Evolutionary conservation across 1,140 invertebrate species (phyloP).

Genomic region (Aphidius ervi): DNA sequence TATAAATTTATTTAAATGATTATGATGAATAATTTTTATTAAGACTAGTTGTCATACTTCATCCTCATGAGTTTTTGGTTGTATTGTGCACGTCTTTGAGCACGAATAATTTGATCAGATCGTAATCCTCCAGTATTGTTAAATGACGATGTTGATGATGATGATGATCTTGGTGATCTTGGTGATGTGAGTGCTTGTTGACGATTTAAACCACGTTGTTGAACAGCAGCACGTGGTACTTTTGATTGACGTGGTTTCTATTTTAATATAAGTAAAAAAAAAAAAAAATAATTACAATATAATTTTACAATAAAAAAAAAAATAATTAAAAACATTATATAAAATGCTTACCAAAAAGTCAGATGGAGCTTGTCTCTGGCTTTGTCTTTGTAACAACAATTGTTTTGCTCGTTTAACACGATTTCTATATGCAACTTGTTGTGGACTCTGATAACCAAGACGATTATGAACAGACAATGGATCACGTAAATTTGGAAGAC

Average conservation of each 20-base stretch:
- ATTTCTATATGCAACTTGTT: conserved; percentile 48
- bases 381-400: conserved; percentile 41
- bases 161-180: conserved; percentile 20
- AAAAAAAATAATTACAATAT: not conserved
- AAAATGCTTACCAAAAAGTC: conserved; percentile 37
- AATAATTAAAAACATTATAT: conserved; percentile 11
- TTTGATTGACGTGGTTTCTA: conserved; percentile 35
- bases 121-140: conserved; percentile 40
- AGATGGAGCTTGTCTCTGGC: conserved; percentile 39
- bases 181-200: conserved; percentile 41
- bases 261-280: conserved; percentile 15
- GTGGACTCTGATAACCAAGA: conserved; percentile 48
- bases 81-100: conserved; percentile 45
- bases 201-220: conserved; percentile 37
- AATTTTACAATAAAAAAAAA: no score
- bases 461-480: conserved; percentile 48
- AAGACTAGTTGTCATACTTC: conserved; percentile 36
- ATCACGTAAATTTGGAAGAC: conserved; percentile 44
- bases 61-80: conserved; percentile 48
- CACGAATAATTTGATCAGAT: conserved; percentile 47
- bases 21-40: no score
- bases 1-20: not conserved
- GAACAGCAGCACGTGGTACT: conserved; percentile 30
- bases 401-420: conserved; percentile 47
- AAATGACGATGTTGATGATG: no score